A percentile compares a stretch with the other conserved stretches of the same genome.
phyloP scores from a whole-genome alignment of 2,113 vertebrate genomes.

The Neomonachus schauinslandi region DNA sequence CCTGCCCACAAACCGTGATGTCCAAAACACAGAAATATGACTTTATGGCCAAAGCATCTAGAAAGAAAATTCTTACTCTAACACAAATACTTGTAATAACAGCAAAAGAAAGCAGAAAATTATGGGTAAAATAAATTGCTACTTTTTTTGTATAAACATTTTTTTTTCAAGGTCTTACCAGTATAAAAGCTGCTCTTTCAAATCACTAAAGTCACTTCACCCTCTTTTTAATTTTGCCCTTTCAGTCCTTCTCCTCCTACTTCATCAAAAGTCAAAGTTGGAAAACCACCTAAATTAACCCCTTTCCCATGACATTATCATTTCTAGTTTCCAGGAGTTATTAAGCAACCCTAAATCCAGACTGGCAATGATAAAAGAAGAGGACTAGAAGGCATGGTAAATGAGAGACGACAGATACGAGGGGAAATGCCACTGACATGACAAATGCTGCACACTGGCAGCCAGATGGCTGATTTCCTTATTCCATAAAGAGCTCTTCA shows the following conservation, averaged over 20 bases:
- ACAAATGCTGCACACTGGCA: neutral
- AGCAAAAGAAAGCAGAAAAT: conserved; percentile 70
- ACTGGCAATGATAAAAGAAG: conserved; percentile 14
- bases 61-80: conserved; percentile 58
- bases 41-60: conserved; percentile 46
- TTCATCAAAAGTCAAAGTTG: conserved; percentile 72
- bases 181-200: conserved; percentile 51
- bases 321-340: conserved; percentile 53
- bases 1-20: conserved; percentile 47
- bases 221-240: conserved; percentile 61
- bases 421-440: conserved; percentile 12
- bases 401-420: conserved; percentile 21
- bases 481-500: conserved; percentile 51
- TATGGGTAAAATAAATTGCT: conserved; percentile 62
- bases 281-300: conserved; percentile 70
- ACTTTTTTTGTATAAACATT: conserved; percentile 65
- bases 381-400: neutral
- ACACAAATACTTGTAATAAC: conserved; percentile 65
- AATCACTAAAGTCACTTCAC: conserved; percentile 47
- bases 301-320: conserved; percentile 56
- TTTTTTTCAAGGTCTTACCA: conserved; percentile 70
- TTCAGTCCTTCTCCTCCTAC: conserved; percentile 57
- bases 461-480: conserved; percentile 31
- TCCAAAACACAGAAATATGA: conserved; percentile 52
- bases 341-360: conserved; percentile 57